A percentile compares a stretch with the other conserved stretches of the same genome.
Evolutionary conservation across 2,888 invertebrate genomes (phyloP).

Genomic region (Drosophila kokeensis): DNA sequence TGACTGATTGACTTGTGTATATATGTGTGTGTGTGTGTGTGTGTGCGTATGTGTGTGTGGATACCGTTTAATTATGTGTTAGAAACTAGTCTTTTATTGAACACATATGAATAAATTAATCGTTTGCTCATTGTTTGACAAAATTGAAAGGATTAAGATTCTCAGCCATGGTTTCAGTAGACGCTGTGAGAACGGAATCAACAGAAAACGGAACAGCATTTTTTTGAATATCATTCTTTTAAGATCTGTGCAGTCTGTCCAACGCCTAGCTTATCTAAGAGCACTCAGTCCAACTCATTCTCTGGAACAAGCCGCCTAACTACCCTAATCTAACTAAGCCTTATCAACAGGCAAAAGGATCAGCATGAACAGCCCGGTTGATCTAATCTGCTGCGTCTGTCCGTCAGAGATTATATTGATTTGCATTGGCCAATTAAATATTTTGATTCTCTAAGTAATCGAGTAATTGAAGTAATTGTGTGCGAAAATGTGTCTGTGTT

Average conservation of each 20-base stretch:
- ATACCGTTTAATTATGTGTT: not conserved
- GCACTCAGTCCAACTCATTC: not conserved
- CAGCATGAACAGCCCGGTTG: not conserved
- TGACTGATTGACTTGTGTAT: slow-evolving; percentile 25
- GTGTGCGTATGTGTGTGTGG: not conserved
- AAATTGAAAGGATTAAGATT: not conserved
- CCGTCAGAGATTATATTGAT: not conserved
- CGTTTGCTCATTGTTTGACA: not conserved
- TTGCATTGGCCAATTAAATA: not conserved
- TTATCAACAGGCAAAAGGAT: not conserved
- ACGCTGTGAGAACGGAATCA: not conserved
- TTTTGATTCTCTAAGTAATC: not conserved
- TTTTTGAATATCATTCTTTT: not conserved
- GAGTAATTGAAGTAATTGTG: not conserved
- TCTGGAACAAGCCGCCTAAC: not conserved
- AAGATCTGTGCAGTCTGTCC: not conserved
- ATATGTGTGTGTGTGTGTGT: not conserved
- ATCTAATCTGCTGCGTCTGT: not conserved
- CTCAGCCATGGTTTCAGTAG: not conserved
- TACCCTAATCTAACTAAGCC: no score
- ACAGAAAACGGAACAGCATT: not conserved
- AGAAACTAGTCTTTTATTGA: not conserved
- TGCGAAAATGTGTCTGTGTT: not conserved
- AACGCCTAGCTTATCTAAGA: not conserved
- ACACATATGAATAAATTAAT: not conserved